Conservation (phyloP, 2,113 vertebrate species). For the Blennius ocellaris region DNA sequence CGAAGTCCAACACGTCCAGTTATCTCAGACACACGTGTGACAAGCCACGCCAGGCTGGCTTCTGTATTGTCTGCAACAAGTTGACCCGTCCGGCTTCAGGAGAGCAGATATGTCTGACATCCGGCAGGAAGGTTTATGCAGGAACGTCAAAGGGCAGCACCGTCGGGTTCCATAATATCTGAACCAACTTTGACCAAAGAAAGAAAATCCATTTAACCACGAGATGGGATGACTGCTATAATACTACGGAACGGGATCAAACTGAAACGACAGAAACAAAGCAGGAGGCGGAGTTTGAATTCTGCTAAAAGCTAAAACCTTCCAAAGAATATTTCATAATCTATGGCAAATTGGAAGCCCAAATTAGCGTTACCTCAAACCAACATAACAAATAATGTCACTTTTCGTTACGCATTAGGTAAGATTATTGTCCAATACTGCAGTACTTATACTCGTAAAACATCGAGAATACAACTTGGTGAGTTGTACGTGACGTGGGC, state of each 20-base stretch:
- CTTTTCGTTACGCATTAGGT: too few species aligned
- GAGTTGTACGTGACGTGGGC: too few species aligned
- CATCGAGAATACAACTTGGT: too few species aligned
- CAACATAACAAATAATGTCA: too few species aligned
- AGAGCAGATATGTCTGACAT: constrained; percentile 12
- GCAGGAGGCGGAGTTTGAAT: background rate
- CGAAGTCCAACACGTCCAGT: background rate
- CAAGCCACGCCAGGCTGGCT: constrained; percentile 28
- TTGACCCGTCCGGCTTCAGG: constrained; percentile 20
- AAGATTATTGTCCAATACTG: too few species aligned
- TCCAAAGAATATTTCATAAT: background rate
- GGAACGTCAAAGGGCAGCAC: constrained; percentile 6
- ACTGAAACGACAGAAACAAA: background rate
- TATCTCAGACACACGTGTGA: constrained; percentile 29
- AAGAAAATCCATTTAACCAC: background rate
- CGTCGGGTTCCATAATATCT: background rate
- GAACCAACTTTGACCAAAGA: background rate
- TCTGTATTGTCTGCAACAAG: constrained; percentile 37
- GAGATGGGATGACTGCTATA: background rate
- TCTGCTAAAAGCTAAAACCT: background rate
- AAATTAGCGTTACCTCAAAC: too few species aligned
- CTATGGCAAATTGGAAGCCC: too few species aligned
- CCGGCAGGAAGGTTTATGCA: constrained; percentile 31
- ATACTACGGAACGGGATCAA: background rate
- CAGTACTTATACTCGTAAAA: too few species aligned